phyloP scores from a whole-genome alignment of 1,140 invertebrate species.

The Sarcophaga bullata region DNA sequence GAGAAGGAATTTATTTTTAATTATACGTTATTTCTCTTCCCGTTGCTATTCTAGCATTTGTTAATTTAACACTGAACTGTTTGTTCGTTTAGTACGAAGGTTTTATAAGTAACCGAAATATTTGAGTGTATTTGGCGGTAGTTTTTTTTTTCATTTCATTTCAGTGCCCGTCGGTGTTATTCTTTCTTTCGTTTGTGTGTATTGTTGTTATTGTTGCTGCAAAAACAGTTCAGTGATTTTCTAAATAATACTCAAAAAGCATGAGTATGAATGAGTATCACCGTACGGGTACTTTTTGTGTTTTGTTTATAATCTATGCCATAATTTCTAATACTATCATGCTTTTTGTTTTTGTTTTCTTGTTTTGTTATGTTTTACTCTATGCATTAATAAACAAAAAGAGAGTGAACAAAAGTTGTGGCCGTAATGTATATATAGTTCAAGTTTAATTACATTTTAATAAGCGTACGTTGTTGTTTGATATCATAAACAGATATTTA shows the following conservation, averaged over 20 bases:
- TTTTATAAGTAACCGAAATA: background rate
- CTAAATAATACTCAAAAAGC: background rate
- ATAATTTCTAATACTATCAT: background rate
- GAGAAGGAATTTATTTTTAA: no score
- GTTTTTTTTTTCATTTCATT: background rate
- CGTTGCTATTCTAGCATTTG: slow-evolving; percentile 25
- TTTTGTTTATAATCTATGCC: background rate
- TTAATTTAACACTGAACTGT: slow-evolving; percentile 25
- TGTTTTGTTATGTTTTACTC: no score
- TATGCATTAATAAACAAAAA: no score
- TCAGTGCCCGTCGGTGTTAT: no score
- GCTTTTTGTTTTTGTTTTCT: no score
- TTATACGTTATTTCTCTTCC: background rate
- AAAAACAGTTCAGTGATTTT: slow-evolving; percentile 1
- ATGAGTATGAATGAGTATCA: background rate
- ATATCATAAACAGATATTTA: no score
- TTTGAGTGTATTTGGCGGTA: slow-evolving; percentile 20
- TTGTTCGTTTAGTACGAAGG: background rate
- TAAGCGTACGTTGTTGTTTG: no score
- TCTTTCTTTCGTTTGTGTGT: no score
- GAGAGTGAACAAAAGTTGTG: no score
- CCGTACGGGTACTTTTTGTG: background rate
- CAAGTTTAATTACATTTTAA: no score
- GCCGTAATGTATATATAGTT: no score
- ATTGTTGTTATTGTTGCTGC: background rate